A percentile compares a stretch with the other conserved stretches of the same genome.
Conservation (phyloP, 2,797 vertebrate species). For the Otus scops region DNA sequence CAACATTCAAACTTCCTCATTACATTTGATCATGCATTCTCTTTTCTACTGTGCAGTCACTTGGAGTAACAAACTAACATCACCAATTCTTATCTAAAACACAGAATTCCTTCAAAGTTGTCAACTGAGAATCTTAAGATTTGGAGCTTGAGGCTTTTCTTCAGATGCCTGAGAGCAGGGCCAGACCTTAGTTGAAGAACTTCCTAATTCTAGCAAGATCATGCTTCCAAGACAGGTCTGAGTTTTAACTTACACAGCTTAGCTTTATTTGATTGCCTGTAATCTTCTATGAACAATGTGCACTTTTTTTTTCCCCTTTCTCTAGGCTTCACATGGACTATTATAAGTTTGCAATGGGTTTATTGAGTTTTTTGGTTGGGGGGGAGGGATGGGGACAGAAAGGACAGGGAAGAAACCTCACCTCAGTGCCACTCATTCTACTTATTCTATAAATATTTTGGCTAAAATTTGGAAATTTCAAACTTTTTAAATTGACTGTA, state of each 20-base stretch:
- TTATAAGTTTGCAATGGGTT: background rate
- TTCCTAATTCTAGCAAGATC: background rate
- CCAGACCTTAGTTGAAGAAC: background rate
- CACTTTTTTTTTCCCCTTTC: background rate
- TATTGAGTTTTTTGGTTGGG: too few species aligned
- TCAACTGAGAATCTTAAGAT: background rate
- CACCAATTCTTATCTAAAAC: background rate
- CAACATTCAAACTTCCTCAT: background rate
- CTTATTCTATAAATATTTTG: background rate
- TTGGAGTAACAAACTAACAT: background rate
- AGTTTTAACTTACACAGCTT: background rate
- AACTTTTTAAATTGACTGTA: background rate
- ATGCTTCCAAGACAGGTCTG: background rate
- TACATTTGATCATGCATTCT: background rate
- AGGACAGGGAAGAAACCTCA: background rate
- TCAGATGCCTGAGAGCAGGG: background rate
- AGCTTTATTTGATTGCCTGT: background rate
- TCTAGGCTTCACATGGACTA: background rate
- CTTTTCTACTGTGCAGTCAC: background rate
- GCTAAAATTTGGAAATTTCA: background rate
- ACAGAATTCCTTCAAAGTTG: background rate
- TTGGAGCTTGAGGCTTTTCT: background rate
- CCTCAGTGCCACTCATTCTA: background rate
- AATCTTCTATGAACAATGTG: background rate
- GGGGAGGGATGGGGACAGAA: too few species aligned